phyloP scores from a whole-genome alignment of 2,888 invertebrate genomes.

The Ichneumoninae sp. region DNA sequence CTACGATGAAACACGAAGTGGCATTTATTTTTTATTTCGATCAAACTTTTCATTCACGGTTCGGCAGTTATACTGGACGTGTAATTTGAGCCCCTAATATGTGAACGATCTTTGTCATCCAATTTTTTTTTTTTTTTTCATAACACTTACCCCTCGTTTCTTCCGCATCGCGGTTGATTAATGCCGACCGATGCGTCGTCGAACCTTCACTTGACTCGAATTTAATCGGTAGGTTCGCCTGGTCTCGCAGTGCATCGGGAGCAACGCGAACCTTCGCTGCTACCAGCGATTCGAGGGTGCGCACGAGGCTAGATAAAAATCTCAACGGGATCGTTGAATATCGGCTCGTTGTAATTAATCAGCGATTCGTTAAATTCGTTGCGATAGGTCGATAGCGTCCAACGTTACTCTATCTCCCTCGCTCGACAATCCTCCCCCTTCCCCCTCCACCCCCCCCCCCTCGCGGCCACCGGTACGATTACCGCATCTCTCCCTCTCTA shows the following conservation, averaged over 20 bases:
- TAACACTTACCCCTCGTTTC: too few species aligned
- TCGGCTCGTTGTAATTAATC: slow-evolving; percentile 75
- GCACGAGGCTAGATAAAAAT: slow-evolving; percentile 61
- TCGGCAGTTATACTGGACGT: background rate
- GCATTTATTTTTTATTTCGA: slow-evolving; percentile 43
- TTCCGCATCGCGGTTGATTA: too few species aligned
- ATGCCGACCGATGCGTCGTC: background rate
- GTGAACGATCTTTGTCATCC: background rate
- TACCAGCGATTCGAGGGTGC: background rate
- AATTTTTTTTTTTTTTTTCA: too few species aligned
- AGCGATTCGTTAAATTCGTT: slow-evolving; percentile 77
- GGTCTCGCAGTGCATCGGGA: slow-evolving; percentile 8
- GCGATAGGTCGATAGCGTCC: slow-evolving; percentile 74
- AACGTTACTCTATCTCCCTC: slow-evolving; percentile 59
- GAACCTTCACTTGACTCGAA: background rate
- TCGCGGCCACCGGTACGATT: slow-evolving; percentile 1
- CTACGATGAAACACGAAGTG: slow-evolving; percentile 44
- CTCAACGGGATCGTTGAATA: slow-evolving; percentile 40
- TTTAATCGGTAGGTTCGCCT: slow-evolving; percentile 25
- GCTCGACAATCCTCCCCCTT: slow-evolving; percentile 47
- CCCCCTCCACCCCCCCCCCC: background rate
- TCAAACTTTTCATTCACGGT: slow-evolving; percentile 12
- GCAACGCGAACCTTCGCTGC: background rate
- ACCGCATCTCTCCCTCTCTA: slow-evolving; percentile 14
- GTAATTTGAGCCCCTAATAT: background rate